Conservation (phyloP, 2,113 vertebrate genomes). For the Plectropomus leopardus region DNA sequence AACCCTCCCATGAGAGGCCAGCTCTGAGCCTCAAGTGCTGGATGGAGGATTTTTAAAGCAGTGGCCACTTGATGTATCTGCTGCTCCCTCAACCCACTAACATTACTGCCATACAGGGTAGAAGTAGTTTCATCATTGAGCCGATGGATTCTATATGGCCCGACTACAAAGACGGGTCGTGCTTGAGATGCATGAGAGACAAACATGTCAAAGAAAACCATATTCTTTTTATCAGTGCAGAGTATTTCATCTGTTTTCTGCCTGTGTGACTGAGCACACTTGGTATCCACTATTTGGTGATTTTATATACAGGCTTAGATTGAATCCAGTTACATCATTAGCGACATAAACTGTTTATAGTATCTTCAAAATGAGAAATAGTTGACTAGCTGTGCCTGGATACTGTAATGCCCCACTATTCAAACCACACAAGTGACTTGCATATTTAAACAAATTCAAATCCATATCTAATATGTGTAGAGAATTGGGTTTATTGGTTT, state of each 20-base stretch:
- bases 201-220: conserved; percentile 10
- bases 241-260: conserved; percentile 11
- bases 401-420: neutral
- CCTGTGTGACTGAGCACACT: neutral
- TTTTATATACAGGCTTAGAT: neutral
- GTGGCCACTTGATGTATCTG: conserved; percentile 24
- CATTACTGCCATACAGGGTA: neutral
- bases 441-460: conserved; percentile 5
- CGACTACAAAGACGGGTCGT: conserved; percentile 7
- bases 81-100: conserved; percentile 18
- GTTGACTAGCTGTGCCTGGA: neutral
- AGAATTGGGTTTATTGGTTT: conserved; percentile 23
- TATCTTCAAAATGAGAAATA: neutral
- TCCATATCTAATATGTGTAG: conserved; percentile 3
- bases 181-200: neutral
- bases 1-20: conserved; percentile 40
- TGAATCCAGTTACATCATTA: conserved; percentile 17
- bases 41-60: conserved; percentile 50
- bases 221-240: conserved; percentile 8
- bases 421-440: neutral
- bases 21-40: conserved; percentile 16
- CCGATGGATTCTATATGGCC: conserved; percentile 21
- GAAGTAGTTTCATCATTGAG: conserved; percentile 33
- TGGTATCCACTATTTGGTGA: conserved; percentile 11
- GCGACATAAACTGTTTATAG: neutral